Evolutionary conservation across 2,113 vertebrate species (phyloP), one percentile per base, ranked within the genome.

Genomic region (Neolamprologus modestus): DNA sequence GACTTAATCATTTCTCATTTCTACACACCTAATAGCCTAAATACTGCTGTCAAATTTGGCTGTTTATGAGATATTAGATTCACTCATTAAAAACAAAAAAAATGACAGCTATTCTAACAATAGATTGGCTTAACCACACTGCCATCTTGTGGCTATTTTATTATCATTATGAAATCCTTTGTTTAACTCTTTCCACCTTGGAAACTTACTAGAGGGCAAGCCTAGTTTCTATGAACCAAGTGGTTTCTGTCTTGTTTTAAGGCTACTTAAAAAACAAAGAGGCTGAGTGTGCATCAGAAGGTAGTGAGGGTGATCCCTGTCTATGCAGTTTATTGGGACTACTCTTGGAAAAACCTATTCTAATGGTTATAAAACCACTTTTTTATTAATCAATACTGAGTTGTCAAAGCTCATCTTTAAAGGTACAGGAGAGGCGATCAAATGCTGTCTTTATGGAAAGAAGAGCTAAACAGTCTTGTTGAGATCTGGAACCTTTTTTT

Each of bases 101-200:
- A 31, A 79, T 13, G 26, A 83, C 61, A 80, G 31, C 54, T n/a
- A 54, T 57, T 13, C 9, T 7, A 10, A 33, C 6, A 24, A 19
- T 8, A 61, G 24, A 24, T 11, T 16, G 82, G 57, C 66, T 91
- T 84, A 79, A 21, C 68, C 87, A 83, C 83, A 66, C 89, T 91
- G 96, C 94, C 96, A 91, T 79, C 96, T 91, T 80, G 88, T 95
- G 96, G 94, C 26, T 76, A 4, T 40, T 3, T 8, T 10, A 12
- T 37, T 37, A 78, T 33, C 26, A 78, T 52, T 78, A 52, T 52
- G 3, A 78, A 78, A 50, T 0, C 73, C 73, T 78, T 78, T 50
- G 21, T 76, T 76, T 52, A 73, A 45, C 63, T 68, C n/a, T 68
- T 40, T 24, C 63, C 63, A 21, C 35, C 63, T 68, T 68, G 63